These are phyloP conservation scores for Patella vulgata DNA, from an alignment of 1,140 invertebrate genomes.

Conservation along the genomic window DNA sequence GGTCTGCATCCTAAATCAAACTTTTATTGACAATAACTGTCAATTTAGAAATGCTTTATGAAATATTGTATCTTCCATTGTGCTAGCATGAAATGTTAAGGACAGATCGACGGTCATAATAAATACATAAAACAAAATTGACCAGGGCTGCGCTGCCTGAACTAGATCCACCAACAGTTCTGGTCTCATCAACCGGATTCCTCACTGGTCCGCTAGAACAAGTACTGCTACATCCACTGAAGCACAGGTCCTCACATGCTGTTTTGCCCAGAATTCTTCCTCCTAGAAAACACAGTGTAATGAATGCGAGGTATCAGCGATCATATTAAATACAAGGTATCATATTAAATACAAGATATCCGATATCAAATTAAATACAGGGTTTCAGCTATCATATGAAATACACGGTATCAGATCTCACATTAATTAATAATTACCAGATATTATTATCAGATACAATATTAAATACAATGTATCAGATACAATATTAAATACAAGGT, in stretches of 20 bases:
- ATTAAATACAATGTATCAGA: too few species aligned
- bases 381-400: too few species aligned
- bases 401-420: too few species aligned
- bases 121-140: too few species aligned
- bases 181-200: conserved; percentile 16
- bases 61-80: background rate
- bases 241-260: conserved; percentile 26
- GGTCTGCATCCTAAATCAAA: too few species aligned
- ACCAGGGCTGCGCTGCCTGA: conserved; percentile 35
- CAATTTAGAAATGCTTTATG: background rate
- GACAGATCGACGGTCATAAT: background rate
- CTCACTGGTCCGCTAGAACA: conserved; percentile 11
- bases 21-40: too few species aligned
- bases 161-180: conserved; percentile 21
- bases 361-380: background rate
- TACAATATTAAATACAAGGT: too few species aligned
- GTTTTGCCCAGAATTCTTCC: conserved; percentile 31
- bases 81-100: too few species aligned
- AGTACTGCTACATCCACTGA: conserved; percentile 22
- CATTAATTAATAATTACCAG: too few species aligned
- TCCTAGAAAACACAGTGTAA: conserved; percentile 30
- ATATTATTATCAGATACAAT: too few species aligned
- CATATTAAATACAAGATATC: background rate
- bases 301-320: too few species aligned
- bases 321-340: too few species aligned